Base-by-base conservation (phyloP, 2,113 vertebrate genomes). In the Salvelinus sp. region DNA sequence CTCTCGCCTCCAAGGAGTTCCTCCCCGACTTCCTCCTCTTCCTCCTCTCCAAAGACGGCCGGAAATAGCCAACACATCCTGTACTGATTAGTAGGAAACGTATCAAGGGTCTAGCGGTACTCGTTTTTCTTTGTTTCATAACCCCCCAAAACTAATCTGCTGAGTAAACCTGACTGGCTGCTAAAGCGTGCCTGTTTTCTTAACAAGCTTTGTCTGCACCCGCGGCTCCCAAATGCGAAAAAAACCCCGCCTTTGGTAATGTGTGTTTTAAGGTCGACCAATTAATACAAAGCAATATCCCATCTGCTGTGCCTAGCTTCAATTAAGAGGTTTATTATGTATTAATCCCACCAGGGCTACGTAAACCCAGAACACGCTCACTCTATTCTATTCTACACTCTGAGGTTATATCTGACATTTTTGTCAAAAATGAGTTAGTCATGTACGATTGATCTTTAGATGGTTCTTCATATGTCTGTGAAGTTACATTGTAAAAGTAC, bases 241-340 rank as follows among this genome's bases (percentile, higher is more conserved):
- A 84, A 84, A 85, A 25, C n/a, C n/a, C n/a, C n/a, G 72, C 76
- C 79, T 65, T 70, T 79, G 76, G 71, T 78, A 77, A 27, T 77
- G 74, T 87, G 90, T 84, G 77, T 85, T 85, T 80, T 78, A 74
- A 88, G 10, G 77, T 77, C 78, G 70, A 60, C 81, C 80, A 79
- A 87, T 83, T 76, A 79, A 91, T 91, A 83, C 85, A 65, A 81
- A 70, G 83, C 33, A 77, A 78, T 74, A 72, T 47, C 71, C 77
- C 76, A 20, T 44, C 75, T 72, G 79, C 70, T 67, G 66, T 57
- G 77, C 78, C 67, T 69, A 20, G 77, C 27, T 74, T 66, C 57
- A 73, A 82, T 83, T 74, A 76, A 80, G 80, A 66, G 54, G 79
- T 80, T n/a, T 76, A 78, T 85, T 85, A 72, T 76, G 72, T 76